Percentiles rank a stretch among this genome's conserved stretches.
Conservation (phyloP, 2,113 vertebrate genomes). For the Alligator sinensis region DNA sequence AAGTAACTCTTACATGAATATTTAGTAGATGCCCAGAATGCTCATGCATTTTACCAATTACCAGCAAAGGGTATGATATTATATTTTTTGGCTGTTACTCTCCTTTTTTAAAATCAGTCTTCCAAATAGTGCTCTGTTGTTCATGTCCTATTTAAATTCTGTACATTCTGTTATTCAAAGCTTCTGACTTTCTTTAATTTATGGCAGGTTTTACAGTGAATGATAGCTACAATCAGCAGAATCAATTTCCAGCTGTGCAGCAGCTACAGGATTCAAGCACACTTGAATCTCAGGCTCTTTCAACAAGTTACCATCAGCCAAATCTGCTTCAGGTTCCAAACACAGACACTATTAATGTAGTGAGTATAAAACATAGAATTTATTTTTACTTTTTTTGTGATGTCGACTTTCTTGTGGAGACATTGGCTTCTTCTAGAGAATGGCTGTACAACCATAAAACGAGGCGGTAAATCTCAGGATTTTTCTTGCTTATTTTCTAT, state of each 20-base stretch:
- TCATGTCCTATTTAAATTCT: not conserved
- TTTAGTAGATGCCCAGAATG: conserved; percentile 6
- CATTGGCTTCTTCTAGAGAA: not conserved
- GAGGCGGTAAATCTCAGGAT: not conserved
- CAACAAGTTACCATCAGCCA: conserved; percentile 91
- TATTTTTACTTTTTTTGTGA: accelerated
- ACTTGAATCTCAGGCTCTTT: conserved; percentile 95
- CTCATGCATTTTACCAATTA: not conserved
- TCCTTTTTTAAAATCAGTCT: conserved; percentile 12
- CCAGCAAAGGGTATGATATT: not conserved
- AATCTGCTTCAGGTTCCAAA: conserved; percentile 87
- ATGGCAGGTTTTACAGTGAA: conserved; percentile 89
- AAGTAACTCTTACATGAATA: conserved; percentile 56
- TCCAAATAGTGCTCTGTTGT: not conserved
- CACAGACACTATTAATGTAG: conserved; percentile 79
- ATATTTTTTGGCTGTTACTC: not conserved
- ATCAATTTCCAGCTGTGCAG: conserved; percentile 91
- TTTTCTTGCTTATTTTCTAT: not conserved
- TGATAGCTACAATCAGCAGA: conserved; percentile 89
- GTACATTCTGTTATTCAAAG: not conserved
- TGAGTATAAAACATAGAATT: conserved; percentile 64
- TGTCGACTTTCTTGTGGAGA: not conserved
- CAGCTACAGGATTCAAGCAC: conserved; percentile 98
- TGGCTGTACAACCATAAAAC: not conserved
- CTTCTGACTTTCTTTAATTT: conserved; percentile 46